Evolutionary conservation across 2,113 vertebrate genomes (phyloP), one percentile per base, ranked within the genome.

Genomic region (Myotis yumanensis): DNA sequence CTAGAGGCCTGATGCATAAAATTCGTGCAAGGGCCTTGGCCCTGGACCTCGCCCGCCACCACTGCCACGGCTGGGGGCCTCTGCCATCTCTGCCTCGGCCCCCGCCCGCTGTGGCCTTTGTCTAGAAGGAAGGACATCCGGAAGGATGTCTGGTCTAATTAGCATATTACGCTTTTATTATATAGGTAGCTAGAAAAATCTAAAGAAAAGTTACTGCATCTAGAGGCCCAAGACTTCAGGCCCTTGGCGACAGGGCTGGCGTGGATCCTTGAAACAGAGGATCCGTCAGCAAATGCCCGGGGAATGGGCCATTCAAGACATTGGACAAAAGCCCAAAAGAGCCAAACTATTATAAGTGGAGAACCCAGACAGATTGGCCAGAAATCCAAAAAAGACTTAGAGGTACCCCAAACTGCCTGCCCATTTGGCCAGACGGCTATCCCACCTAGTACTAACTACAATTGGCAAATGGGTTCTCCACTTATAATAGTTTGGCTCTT

Each of bases 301-400:
- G 32, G 84, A 95, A 37, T 32, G 84, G 94, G 92, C 92, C 73
- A 94, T 94, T 95, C 0, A 90, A 93, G 94, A 72, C 80, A 96
- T 89, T 91, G 96, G 87, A 3, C 8, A 25, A 43, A 89, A 80
- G 52, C 69, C 57, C 73, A 93, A 91, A 96, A 96, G 20, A 69
- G 28, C n/a, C 76, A 89, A 79, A 94, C 59, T 79, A 23, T 75
- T 16, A 0, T 23, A n/a, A 91, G 75, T 75, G 57, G 93, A 84
- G 35, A 66, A 12, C 1, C 3, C 20, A 57, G 9, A n/a, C 7
- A 4, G 14, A 94, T 89, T 86, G 93, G 94, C 77, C 9, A 10
- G 52, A 40, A 35, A 79, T 16, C 79, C 86, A 88, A 80, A 93
- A 52, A 90, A 79, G n/a, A 72, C 28, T 81, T 18, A 8, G 82